Evolutionary conservation across 2,113 vertebrate genomes (phyloP).

Genomic region (Entomyzon cyanotis): DNA sequence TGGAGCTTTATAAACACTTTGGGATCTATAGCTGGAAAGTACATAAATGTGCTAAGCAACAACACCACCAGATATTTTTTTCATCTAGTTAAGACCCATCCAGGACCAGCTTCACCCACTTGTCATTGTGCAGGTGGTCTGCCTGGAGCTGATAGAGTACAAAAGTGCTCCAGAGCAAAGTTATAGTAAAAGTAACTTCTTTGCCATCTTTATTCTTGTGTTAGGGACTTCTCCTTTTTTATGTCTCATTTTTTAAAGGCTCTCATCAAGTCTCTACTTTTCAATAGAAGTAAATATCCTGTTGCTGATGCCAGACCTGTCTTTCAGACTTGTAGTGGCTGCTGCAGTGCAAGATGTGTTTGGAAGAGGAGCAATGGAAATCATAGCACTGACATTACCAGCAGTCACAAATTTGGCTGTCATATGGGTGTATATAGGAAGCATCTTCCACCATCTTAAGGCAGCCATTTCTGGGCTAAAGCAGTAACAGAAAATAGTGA

Average conservation of each 20-base stretch:
- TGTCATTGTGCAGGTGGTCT: background rate
- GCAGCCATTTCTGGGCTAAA: background rate
- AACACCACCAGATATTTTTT: background rate
- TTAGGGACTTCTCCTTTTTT: background rate
- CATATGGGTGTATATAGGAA: background rate
- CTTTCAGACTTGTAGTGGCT: background rate
- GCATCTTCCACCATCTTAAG: background rate
- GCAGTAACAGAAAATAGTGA: background rate
- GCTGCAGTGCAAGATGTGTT: background rate
- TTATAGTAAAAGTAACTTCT: background rate
- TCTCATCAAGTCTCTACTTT: background rate
- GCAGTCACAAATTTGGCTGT: background rate
- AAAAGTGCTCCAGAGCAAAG: background rate
- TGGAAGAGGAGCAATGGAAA: background rate
- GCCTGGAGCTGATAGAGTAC: background rate
- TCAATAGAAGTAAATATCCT: background rate
- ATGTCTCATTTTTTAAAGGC: background rate
- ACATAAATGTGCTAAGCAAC: background rate
- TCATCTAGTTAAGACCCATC: background rate
- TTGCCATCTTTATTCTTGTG: background rate
- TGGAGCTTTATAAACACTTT: conserved; percentile 49
- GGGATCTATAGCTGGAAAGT: conserved; percentile 28
- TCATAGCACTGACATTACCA: background rate
- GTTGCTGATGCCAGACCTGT: background rate
- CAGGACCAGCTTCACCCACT: background rate